Conservation (phyloP, 2,888 invertebrate species). For the Sarcophaga caerulescens region DNA sequence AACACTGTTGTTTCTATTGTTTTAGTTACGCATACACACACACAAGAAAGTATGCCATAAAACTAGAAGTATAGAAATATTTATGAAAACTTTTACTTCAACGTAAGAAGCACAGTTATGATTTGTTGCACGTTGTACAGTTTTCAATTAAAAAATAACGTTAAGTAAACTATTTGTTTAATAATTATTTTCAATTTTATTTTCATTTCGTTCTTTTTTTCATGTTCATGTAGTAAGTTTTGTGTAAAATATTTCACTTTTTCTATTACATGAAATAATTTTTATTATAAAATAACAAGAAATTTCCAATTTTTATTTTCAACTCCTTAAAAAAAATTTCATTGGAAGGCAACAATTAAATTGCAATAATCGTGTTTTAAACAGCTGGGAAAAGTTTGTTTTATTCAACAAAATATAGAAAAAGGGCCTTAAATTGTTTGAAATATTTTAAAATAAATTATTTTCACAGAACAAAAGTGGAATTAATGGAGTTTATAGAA, state of each 20-base stretch:
- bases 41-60: too few relatives aligned
- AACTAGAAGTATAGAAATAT: too few relatives aligned
- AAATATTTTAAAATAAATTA: too few relatives aligned
- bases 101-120: constrained; percentile 37
- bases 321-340: too few relatives aligned
- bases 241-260: background rate
- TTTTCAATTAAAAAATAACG: constrained; percentile 62
- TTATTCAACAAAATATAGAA: too few relatives aligned
- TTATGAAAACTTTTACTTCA: background rate
- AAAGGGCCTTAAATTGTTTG: too few relatives aligned
- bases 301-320: too few relatives aligned
- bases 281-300: too few relatives aligned
- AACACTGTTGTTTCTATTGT: background rate
- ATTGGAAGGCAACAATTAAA: too few relatives aligned
- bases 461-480: too few relatives aligned
- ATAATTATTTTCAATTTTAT: background rate
- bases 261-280: background rate
- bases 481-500: too few relatives aligned
- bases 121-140: constrained; percentile 56
- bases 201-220: constrained; percentile 6
- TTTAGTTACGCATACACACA: background rate
- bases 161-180: constrained; percentile 40
- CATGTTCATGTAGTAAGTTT: background rate
- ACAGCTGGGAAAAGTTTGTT: background rate
- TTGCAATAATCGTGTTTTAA: too few relatives aligned